A percentile compares a stretch with the other conserved stretches of the same genome.
Evolutionary conservation across 2,113 vertebrate genomes (phyloP).

Genomic region (Phylloscopus trochiloides): DNA sequence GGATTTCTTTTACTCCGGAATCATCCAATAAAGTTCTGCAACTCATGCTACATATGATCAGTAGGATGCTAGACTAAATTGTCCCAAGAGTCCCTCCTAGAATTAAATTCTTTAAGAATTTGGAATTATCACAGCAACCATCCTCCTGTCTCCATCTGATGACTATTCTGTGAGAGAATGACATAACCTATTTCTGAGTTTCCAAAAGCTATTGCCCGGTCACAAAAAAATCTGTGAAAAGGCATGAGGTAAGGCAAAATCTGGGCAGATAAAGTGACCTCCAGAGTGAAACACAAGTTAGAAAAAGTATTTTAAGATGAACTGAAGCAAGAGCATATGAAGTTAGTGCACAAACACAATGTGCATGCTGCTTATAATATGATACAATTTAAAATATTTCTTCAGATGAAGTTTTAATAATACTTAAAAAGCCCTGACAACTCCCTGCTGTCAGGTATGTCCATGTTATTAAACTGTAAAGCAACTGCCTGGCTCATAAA

Average conservation of each 20-base stretch:
- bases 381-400: conserved; percentile 39
- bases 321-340: neutral
- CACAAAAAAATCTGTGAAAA: neutral
- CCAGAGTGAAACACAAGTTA: neutral
- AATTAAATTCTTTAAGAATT: neutral
- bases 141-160: neutral
- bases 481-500: neutral
- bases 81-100: neutral
- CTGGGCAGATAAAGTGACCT: neutral
- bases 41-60: neutral
- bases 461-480: conserved; percentile 19
- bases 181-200: neutral
- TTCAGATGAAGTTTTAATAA: conserved; percentile 33
- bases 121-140: neutral
- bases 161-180: neutral
- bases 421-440: conserved; percentile 46
- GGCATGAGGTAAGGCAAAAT: neutral
- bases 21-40: neutral
- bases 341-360: neutral
- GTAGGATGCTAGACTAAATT: neutral
- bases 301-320: neutral
- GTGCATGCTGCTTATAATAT: conserved; percentile 27
- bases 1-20: neutral
- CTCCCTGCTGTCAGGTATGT: conserved; percentile 22
- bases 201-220: neutral